phyloP scores from a whole-genome alignment of 2,888 invertebrate species.

The Agriopis leucophaearia region DNA sequence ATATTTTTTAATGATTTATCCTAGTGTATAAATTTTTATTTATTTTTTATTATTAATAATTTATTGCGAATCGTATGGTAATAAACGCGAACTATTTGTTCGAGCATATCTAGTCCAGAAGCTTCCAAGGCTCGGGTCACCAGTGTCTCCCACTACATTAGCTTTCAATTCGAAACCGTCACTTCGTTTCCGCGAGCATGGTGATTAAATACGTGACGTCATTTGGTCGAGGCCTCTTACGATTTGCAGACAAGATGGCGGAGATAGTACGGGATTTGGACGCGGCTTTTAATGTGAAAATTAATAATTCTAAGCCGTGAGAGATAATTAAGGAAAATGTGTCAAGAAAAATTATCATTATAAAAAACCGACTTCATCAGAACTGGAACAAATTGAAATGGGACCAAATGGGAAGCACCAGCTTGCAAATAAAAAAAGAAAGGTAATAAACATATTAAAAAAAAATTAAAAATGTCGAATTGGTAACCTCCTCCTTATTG shows the following conservation, averaged over 20 bases:
- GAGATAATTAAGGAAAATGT: conserved; percentile 13
- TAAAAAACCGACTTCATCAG: too few relatives aligned
- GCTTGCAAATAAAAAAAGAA: too few relatives aligned
- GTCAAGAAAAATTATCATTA: conserved; percentile 4
- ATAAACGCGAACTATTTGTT: too few relatives aligned
- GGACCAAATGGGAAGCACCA: too few relatives aligned
- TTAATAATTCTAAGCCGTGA: conserved; percentile 19
- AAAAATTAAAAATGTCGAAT: too few relatives aligned
- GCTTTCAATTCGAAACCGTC: conserved; percentile 74
- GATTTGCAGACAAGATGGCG: conserved; percentile 69
- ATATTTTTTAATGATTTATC: too few relatives aligned
- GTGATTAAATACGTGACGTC: conserved; percentile 84
- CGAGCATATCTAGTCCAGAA: background rate
- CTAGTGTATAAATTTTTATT: too few relatives aligned
- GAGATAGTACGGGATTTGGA: conserved; percentile 54
- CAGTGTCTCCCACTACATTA: conserved; percentile 63
- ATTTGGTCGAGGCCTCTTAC: conserved; percentile 63
- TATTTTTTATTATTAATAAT: too few relatives aligned
- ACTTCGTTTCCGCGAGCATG: conserved; percentile 69
- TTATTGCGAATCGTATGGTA: too few relatives aligned
- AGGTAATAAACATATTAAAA: too few relatives aligned
- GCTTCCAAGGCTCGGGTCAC: conserved; percentile 18
- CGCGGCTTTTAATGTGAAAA: conserved; percentile 36
- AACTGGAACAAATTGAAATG: too few relatives aligned
- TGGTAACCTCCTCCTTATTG: too few relatives aligned